phyloP scores from a whole-genome alignment of 2,797 vertebrate species.

The Sebastes vulpes region DNA sequence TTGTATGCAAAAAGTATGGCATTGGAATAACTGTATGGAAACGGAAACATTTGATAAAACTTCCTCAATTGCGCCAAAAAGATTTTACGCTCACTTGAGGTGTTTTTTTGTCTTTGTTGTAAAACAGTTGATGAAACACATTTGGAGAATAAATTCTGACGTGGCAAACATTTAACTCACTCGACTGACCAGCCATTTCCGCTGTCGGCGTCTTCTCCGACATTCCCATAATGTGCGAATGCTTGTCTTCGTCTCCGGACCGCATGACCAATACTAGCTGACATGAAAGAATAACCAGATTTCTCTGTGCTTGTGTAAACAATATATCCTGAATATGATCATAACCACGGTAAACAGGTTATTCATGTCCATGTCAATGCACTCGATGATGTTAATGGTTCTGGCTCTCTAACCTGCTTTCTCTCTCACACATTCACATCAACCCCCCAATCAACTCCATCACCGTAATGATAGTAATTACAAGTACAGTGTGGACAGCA shows the following conservation, averaged over 20 bases:
- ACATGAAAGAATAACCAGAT: background rate
- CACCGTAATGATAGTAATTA: slow-evolving; percentile 48
- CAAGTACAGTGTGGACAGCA: slow-evolving; percentile 34
- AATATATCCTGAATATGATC: background rate
- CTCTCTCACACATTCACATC: background rate
- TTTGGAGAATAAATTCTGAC: no score
- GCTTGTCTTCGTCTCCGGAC: no score
- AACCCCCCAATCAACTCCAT: slow-evolving; percentile 20
- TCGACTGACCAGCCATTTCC: accelerated
- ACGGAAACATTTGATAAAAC: no score
- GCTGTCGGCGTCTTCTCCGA: accelerated
- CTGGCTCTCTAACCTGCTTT: slow-evolving; percentile 1
- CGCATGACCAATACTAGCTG: background rate
- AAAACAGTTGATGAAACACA: no score
- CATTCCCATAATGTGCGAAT: no score
- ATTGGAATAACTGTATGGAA: no score
- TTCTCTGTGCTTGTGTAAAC: background rate
- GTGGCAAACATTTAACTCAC: no score
- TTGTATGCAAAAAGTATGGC: no score
- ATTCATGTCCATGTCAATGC: background rate
- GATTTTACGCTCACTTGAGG: no score
- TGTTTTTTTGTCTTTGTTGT: no score
- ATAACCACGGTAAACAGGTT: background rate
- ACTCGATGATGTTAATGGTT: background rate
- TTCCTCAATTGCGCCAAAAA: no score